Evolutionary conservation across 2,888 invertebrate genomes (phyloP).

Genomic region (Trachelus stipa): DNA sequence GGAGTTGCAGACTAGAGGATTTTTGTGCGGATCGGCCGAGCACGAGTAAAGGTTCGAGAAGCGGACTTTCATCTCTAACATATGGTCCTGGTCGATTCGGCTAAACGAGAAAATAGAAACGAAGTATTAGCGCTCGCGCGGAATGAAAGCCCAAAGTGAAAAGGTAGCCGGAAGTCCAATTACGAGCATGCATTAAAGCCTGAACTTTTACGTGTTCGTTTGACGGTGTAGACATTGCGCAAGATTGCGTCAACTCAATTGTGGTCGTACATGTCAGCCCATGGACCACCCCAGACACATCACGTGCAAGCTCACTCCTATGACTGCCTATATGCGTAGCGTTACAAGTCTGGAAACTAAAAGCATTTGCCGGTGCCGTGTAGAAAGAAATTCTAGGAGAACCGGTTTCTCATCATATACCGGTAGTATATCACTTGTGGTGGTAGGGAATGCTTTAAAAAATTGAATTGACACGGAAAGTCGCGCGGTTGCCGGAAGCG

Average conservation of each 20-base stretch:
- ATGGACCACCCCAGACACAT: background rate
- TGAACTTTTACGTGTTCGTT: background rate
- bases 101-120: background rate
- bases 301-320: background rate
- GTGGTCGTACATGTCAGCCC: background rate
- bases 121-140: too few relatives aligned
- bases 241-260: background rate
- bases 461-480: background rate
- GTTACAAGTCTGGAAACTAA: background rate
- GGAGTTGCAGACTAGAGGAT: background rate
- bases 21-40: background rate
- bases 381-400: background rate
- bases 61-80: background rate
- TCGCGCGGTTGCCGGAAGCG: background rate
- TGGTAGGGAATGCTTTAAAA: background rate
- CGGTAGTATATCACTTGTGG: background rate
- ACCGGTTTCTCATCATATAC: background rate
- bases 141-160: background rate
- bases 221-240: background rate
- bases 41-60: background rate
- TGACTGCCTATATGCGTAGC: background rate
- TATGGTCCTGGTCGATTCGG: background rate
- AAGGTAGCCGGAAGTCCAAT: background rate
- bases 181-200: background rate
- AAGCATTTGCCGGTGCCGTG: background rate